Evolutionary conservation across 1,140 invertebrate species (phyloP), one percentile per base, ranked within the genome.

Genomic region (Pteromalus puparum): DNA sequence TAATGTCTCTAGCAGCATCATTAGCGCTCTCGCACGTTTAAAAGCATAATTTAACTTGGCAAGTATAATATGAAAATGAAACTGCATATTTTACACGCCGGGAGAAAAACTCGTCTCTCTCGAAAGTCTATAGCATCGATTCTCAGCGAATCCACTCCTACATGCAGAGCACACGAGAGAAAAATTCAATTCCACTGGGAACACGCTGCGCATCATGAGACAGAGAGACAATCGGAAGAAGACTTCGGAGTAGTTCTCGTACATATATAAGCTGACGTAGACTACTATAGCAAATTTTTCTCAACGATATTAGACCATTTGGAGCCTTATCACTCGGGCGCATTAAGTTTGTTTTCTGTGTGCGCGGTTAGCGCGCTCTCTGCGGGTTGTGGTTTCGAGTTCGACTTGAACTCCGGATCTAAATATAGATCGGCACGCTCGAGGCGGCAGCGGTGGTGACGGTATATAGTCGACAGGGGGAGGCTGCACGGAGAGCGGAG

Each of bases 391-490:
- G 68, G 28, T 28, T 30, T 26, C 24, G 68, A 12, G 68, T 30
- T 30, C 28, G 68, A 30, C 68, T 18, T 30, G 68, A 70, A 70
- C 68, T 70, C 68, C 68, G 68, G 21, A 30, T 61, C 24, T 28
- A 26, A 30, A 18, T 70, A 28, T 70, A 70, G 68, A 70, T 70
- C 68, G 68, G 68, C 28, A 15, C 28, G 68, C n/a, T 70, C 28
- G 68, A 26, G 53, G 53, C 53, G 18, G 21, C 53, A 2, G 5
- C 53, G 18, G 53, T 21, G 53, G 53, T 15, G 48, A 1, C n/a
- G n/a, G n/a, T n/a, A n/a, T n/a, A n/a, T 61, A 61, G 53, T 61
- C 53, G 53, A 61, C 53, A 61, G 53, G 53, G 53, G 53, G 53
- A 61, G 53, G 53, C 53, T 61, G 53, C 21, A 61, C 53, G 53